phyloP scores from a whole-genome alignment of 2,113 vertebrate species.

The Scomber japonicus region DNA sequence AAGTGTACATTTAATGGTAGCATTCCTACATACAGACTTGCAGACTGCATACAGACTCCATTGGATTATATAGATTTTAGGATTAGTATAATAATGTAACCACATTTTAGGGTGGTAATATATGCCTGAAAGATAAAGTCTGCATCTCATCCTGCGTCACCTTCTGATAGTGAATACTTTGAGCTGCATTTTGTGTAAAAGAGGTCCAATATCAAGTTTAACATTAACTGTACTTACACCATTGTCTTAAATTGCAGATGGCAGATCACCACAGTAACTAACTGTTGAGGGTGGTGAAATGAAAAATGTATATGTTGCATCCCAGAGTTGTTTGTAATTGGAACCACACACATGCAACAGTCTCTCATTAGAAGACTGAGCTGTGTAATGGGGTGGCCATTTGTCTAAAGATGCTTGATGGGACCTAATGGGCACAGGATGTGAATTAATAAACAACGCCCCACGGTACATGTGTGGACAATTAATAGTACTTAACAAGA shows the following conservation, averaged over 20 bases:
- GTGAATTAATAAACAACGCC: conserved; percentile 81
- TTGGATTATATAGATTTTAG: too few species aligned
- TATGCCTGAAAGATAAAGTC: too few species aligned
- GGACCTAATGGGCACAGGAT: conserved; percentile 73
- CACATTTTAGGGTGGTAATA: too few species aligned
- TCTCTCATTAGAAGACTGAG: conserved; percentile 62
- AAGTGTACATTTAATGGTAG: too few species aligned
- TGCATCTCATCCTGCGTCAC: too few species aligned
- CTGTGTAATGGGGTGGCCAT: conserved; percentile 68
- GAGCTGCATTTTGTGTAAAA: neutral
- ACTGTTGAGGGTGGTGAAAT: neutral
- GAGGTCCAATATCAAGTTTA: neutral
- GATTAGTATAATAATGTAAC: too few species aligned
- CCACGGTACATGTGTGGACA: conserved; percentile 68
- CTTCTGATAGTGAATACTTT: too few species aligned
- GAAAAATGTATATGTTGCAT: conserved; percentile 24
- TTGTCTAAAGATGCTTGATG: conserved; percentile 74
- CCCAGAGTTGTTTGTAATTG: conserved; percentile 49
- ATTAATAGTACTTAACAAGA: conserved; percentile 80
- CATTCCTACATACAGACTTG: too few species aligned
- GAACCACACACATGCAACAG: conserved; percentile 4
- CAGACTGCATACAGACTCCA: too few species aligned
- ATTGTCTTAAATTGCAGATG: conserved; percentile 6
- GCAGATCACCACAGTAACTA: conserved; percentile 18
- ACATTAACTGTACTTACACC: neutral